These are phyloP conservation scores for Spodoptera littoralis DNA, from an alignment of 2,888 invertebrate genomes.

Conservation along the genomic window DNA sequence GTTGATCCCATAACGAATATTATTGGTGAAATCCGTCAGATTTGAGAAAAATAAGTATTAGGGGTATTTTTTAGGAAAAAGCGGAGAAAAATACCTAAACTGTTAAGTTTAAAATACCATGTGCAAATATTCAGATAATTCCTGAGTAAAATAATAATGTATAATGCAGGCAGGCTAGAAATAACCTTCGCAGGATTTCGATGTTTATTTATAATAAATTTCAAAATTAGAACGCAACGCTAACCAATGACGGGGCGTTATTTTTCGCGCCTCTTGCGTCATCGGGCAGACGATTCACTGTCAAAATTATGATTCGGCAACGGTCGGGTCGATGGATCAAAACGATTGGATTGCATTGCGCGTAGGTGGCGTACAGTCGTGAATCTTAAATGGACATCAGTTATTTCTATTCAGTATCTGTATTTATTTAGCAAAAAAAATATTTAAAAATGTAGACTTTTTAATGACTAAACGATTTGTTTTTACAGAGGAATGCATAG, in stretches of 20 bases:
- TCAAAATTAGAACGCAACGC: slow-evolving; percentile 50
- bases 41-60: too few relatives aligned
- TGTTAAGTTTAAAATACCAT: too few relatives aligned
- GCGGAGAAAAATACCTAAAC: too few relatives aligned
- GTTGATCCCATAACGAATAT: too few relatives aligned
- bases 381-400: slow-evolving; percentile 5
- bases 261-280: slow-evolving; percentile 51
- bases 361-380: slow-evolving; percentile 30
- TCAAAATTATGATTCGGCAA: slow-evolving; percentile 24
- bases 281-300: slow-evolving; percentile 28
- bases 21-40: too few relatives aligned
- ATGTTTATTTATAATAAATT: slow-evolving; percentile 32
- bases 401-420: not conserved
- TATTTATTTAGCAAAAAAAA: too few relatives aligned
- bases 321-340: slow-evolving; percentile 17
- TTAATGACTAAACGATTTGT: too few relatives aligned
- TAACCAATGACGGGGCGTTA: slow-evolving; percentile 33
- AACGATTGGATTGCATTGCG: slow-evolving; percentile 28
- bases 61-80: too few relatives aligned
- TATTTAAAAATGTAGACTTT: too few relatives aligned
- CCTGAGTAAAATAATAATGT: too few relatives aligned
- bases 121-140: too few relatives aligned
- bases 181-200: slow-evolving; percentile 20
- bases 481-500: too few relatives aligned
- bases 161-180: not conserved